phyloP scores from a whole-genome alignment of 2,797 vertebrate genomes.

The Cynopterus sphinx region DNA sequence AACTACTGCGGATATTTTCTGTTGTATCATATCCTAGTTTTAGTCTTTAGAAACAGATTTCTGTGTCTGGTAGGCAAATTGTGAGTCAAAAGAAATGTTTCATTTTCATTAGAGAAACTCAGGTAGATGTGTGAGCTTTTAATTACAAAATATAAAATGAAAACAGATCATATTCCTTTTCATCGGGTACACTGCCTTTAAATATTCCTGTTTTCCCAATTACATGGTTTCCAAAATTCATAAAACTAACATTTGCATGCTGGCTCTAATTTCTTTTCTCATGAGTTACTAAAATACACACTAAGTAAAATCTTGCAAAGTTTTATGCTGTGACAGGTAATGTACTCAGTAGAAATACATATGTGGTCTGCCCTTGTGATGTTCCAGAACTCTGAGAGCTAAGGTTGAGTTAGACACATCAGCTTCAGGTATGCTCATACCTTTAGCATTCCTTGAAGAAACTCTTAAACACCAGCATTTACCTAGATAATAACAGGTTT shows the following conservation, averaged over 20 bases:
- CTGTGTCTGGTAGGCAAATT: not conserved
- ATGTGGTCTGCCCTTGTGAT: not conserved
- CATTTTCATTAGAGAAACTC: not conserved
- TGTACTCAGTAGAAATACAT: not conserved
- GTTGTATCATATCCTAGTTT: not conserved
- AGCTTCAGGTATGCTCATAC: not conserved
- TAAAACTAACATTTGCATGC: not conserved
- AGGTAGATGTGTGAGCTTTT: not conserved
- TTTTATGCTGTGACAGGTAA: not conserved
- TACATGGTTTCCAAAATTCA: not conserved
- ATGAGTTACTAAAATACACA: not conserved
- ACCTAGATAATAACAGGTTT: not conserved
- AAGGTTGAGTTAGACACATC: not conserved
- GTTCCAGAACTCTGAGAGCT: not conserved
- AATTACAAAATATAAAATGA: conserved; percentile 27
- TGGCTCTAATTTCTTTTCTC: not conserved
- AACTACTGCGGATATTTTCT: not conserved
- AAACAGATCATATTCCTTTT: conserved; percentile 16
- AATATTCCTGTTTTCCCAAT: not conserved
- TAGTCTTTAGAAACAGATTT: not conserved
- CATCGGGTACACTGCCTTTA: not conserved
- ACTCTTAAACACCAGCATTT: not conserved
- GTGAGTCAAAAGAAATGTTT: not conserved
- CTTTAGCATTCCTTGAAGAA: not conserved
- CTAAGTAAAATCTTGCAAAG: not conserved